phyloP scores from a whole-genome alignment of 2,113 vertebrate species.

The Himantopus leucocephalus region DNA sequence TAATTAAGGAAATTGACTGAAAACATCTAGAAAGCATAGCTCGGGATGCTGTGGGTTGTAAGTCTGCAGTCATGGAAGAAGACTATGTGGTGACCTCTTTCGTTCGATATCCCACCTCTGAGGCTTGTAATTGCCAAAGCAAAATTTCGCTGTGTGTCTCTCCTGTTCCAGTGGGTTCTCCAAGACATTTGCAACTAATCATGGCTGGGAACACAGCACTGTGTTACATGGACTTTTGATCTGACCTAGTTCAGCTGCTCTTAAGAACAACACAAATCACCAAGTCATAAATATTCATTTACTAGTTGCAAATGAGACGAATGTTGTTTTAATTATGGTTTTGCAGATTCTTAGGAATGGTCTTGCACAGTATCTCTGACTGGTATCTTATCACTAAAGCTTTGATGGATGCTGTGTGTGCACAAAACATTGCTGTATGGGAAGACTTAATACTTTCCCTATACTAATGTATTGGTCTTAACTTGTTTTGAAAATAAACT shows the following conservation, averaged over 20 bases:
- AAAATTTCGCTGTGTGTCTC: accelerated
- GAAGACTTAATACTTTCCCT: not conserved
- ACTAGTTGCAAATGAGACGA: not conserved
- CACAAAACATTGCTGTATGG: not conserved
- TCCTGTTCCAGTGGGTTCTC: not conserved
- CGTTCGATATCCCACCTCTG: not conserved
- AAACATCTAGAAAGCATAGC: not conserved
- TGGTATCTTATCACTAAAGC: not conserved
- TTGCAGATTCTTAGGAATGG: not conserved
- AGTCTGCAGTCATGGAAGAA: not conserved
- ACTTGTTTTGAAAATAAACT: conserved; percentile 14
- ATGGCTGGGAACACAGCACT: not conserved
- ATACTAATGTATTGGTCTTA: not conserved
- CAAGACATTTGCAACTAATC: not conserved
- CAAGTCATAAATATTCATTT: not conserved
- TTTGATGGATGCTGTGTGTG: conserved; percentile 13
- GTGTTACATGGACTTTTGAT: not conserved
- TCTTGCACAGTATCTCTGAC: not conserved
- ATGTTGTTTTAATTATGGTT: not conserved
- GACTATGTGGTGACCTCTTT: not conserved
- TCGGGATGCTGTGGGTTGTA: not conserved
- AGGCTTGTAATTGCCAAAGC: not conserved
- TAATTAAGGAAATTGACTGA: not conserved
- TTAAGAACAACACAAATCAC: not conserved
- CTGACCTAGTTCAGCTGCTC: not conserved